Percentiles rank a stretch among this genome's conserved stretches.
Conservation (phyloP, 2,113 vertebrate species). For the Acinonyx jubatus region DNA sequence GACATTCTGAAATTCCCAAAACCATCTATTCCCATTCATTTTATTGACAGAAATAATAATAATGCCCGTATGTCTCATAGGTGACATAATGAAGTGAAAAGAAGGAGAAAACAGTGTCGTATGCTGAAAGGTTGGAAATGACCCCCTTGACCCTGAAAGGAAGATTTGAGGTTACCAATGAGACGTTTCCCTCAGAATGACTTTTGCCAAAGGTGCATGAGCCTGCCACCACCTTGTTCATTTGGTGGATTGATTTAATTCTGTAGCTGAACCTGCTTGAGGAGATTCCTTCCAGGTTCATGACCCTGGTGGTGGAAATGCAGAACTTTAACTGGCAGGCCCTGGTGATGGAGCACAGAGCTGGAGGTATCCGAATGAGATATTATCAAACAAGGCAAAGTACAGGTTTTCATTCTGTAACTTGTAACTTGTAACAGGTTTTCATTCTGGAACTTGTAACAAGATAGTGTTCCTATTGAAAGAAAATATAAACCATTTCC, state of each 20-base stretch:
- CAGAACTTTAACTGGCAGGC: background rate
- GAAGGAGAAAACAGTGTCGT: background rate
- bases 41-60: background rate
- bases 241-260: conserved; percentile 29
- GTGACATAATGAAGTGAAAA: background rate
- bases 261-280: conserved; percentile 15
- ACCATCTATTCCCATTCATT: background rate
- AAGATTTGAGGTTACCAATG: background rate
- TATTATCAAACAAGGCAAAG: background rate
- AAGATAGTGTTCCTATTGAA: background rate
- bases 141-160: background rate
- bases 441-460: background rate
- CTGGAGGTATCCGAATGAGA: background rate
- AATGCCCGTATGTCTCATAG: background rate
- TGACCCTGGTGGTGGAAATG: background rate
- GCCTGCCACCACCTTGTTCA: background rate
- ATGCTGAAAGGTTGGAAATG: background rate
- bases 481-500: background rate
- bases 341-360: background rate
- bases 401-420: background rate
- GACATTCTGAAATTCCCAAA: background rate
- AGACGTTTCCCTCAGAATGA: background rate
- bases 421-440: background rate
- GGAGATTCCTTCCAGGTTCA: conserved; percentile 63
- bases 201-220: background rate